Conservation (phyloP, 2,888 invertebrate species). For the Hylaea fasciaria region DNA sequence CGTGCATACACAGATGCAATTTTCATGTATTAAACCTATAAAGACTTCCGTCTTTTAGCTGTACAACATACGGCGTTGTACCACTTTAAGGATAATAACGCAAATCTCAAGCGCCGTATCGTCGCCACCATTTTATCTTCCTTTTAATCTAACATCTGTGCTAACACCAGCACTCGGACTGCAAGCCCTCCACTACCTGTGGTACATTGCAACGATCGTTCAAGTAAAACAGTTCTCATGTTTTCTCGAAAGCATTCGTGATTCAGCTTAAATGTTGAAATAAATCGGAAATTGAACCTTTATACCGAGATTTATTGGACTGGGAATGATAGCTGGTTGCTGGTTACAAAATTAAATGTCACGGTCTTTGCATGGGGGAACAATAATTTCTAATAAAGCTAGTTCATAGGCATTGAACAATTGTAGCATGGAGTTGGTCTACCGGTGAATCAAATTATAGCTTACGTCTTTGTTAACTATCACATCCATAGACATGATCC, state of each 20-base stretch:
- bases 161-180: conserved; percentile 41
- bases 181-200: conserved; percentile 28
- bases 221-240: conserved; percentile 80
- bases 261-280: conserved; percentile 65
- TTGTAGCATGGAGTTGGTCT: no score
- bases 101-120: conserved; percentile 40
- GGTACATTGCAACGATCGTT: conserved; percentile 45
- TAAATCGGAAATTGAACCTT: conserved; percentile 59
- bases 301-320: conserved; percentile 38
- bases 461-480: no score
- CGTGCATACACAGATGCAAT: no score
- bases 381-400: background rate
- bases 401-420: no score
- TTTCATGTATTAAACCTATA: no score
- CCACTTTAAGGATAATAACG: conserved; percentile 33
- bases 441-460: no score
- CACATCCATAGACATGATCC: no score
- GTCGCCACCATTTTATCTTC: conserved; percentile 44
- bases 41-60: conserved; percentile 15
- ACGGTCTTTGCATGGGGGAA: conserved; percentile 9
- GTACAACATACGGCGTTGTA: conserved; percentile 30
- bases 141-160: conserved; percentile 46
- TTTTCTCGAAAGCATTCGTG: conserved; percentile 72
- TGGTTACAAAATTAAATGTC: conserved; percentile 34
- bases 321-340: conserved; percentile 30